Evolutionary conservation across 1,140 invertebrate species (phyloP).

Genomic region (Lycorma delicatula): DNA sequence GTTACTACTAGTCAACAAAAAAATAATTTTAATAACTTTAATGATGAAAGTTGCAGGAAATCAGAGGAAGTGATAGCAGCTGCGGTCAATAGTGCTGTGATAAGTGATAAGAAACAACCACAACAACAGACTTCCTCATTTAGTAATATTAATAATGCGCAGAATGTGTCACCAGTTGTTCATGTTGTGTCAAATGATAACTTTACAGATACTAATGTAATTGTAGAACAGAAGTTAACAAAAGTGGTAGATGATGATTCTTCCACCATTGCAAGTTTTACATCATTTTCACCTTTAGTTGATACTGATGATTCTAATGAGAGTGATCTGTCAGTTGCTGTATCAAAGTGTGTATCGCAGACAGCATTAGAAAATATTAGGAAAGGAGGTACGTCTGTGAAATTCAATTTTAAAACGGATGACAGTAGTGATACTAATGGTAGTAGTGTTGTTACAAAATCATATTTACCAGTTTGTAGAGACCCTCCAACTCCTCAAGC

Average conservation of each 20-base stretch:
- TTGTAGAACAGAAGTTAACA: too few species aligned
- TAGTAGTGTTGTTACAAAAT: conserved; percentile 34
- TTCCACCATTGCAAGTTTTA: too few species aligned
- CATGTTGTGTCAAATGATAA: too few species aligned
- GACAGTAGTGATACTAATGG: conserved; percentile 28
- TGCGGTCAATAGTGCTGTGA: background rate
- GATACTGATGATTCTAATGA: conserved; percentile 8
- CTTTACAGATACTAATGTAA: too few species aligned
- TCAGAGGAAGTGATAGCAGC: conserved; percentile 2
- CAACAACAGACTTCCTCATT: too few species aligned
- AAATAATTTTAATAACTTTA: too few species aligned
- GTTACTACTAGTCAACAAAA: background rate
- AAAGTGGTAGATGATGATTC: too few species aligned
- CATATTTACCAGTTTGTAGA: conserved; percentile 43
- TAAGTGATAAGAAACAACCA: background rate
- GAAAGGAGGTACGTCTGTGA: conserved; percentile 50
- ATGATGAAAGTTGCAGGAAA: too few species aligned
- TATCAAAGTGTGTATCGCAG: conserved; percentile 43
- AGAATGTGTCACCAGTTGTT: too few species aligned
- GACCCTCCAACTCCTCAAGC: conserved; percentile 16
- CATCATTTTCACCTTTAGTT: too few species aligned
- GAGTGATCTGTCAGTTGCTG: background rate
- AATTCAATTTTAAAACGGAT: conserved; percentile 46
- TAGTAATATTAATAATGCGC: too few species aligned
- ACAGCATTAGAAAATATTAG: conserved; percentile 56